Evolutionary conservation across 1,140 invertebrate species (phyloP), one percentile per base, ranked within the genome.

Genomic region (Aplysia californica): DNA sequence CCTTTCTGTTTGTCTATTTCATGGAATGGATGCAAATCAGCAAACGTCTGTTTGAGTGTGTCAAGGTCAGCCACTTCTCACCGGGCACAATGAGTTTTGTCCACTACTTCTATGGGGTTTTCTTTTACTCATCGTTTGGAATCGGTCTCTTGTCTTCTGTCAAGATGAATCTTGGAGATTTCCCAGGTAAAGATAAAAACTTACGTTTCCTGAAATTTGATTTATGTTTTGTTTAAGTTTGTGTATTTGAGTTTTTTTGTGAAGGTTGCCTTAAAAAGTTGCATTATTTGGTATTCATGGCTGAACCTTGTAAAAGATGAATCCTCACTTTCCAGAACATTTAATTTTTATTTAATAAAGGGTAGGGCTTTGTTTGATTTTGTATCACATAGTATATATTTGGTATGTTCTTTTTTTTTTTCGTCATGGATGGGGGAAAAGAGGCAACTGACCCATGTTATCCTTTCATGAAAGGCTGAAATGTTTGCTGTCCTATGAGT

Each of bases 21-120:
- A 23, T 74, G 58, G 72, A 74, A 41, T 61, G 38, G n/a, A 1
- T 74, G 6, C 72, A 74, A 55, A 41, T 74, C 15, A n/a, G 41
- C 5, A 74, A 61, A 50, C 26, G 72, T 44, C 26, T 65, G 0
- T 74, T 65, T 44, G 72, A 74, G 36, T 74, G 72, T 31, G n/a
- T 74, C 1, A 29, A 38, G 41, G 39, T 74, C 31, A 61, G 59
- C 33, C 23, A 2, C 35, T 74, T 74, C 41, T 74, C 72, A 1
- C 41, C 64, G 18, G 36, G 72, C 36, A 74, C 58, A 65, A 74
- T 74, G 38, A 74, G 61, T 55, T 33, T 65, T 36, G 23, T 64
- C 0, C 72, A 74, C 35, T 74, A 74, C 59, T 31, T 64, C 31
- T 39, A 29, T 64, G 72, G 72, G 33, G 15, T 74, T 3, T 44